Percentiles rank a stretch among this genome's conserved stretches.
phyloP scores from a whole-genome alignment of 2,113 vertebrate genomes.

The Syngnathus scovelli region DNA sequence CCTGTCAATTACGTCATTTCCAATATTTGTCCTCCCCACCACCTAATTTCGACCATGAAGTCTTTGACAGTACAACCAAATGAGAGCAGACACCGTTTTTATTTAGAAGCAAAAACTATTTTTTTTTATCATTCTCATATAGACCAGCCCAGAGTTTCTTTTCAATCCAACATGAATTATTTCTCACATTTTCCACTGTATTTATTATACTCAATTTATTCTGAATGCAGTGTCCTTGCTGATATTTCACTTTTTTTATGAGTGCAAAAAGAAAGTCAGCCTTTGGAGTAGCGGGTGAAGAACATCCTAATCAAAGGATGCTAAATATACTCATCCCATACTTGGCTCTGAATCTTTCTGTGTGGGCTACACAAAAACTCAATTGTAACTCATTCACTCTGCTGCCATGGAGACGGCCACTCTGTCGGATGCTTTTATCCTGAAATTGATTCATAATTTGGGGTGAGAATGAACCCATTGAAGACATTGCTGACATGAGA shows the following conservation, averaged over 20 bases:
- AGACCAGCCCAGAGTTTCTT: not conserved
- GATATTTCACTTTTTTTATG: conserved; percentile 34
- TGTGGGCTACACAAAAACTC: conserved; percentile 44
- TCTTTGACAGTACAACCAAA: no score
- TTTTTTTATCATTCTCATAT: not conserved
- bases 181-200: no score
- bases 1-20: not conserved
- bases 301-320: conserved; percentile 53
- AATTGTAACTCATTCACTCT: conserved; percentile 34
- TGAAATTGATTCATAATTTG: conserved; percentile 29
- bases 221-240: conserved; percentile 28
- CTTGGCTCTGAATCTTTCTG: conserved; percentile 41
- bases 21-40: not conserved
- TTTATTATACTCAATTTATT: not conserved
- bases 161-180: no score
- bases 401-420: conserved; percentile 17
- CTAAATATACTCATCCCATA: conserved; percentile 60
- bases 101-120: no score
- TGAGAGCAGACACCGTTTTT: no score
- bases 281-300: conserved; percentile 15
- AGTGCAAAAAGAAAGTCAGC: conserved; percentile 15
- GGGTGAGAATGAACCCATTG: not conserved
- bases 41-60: no score
- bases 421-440: conserved; percentile 12
- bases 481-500: not conserved